Base-by-base conservation (phyloP, 2,113 vertebrate species). In the Erpornis zantholeuca region DNA sequence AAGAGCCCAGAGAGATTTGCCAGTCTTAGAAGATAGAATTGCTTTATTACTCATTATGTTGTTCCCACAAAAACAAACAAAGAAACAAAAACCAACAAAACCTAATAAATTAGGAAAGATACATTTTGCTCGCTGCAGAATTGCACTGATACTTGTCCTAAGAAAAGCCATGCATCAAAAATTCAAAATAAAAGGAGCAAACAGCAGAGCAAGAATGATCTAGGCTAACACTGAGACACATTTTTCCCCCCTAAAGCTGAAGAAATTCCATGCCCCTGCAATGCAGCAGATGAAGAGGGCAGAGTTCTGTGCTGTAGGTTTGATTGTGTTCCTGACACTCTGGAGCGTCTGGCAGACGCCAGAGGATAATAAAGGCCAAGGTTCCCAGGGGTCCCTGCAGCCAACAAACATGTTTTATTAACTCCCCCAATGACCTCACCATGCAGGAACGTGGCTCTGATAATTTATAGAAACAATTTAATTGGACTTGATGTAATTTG, bases 401-500 rank as follows among this genome's bases (percentile, higher is more conserved):
- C 95, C 94, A 86, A 92, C 94, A 96, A 96, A 94, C 95, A 96
- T 80, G 80, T 96, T 97, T 97, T 95, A 95, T 95, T 90, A 95
- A 95, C 91, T 96, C 87, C 92, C 96, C 72, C 94, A 65, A 95
- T 96, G 92, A 97, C 95, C 77, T 96, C 91, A 96, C 80, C 78
- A 4, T 0, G 82, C n/a, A 94, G 88, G 96, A 97, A 96, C 80
- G 94, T 91, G 80, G 89, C 92, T 95, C 94, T 92, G 94, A 96
- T 95, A 95, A 95, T 96, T 96, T 95, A 95, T 80, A 95, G 96
- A 96, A 96, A 96, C 92, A 90, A 92, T 95, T 94, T 96, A 96
- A 96, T 96, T 96, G 92, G 94, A 92, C 96, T 95, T 95, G 92
- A 95, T 96, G 96, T 93, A 94, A 96, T 96, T 97, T 87, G 87